These are phyloP conservation scores for Aquatica leii DNA, from an alignment of 2,888 invertebrate species.

Conservation along the genomic window DNA sequence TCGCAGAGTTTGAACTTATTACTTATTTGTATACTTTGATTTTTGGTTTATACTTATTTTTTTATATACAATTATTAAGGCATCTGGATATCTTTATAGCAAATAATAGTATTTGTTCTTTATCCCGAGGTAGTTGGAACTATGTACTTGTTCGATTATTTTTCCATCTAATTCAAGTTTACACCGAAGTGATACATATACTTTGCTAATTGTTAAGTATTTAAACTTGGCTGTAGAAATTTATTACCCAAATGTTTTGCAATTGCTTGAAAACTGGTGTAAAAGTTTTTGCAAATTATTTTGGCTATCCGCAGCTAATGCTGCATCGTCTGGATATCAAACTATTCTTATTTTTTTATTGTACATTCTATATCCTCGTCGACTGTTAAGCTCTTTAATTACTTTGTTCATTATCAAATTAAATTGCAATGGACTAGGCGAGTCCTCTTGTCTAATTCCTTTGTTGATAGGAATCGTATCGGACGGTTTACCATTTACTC, in stretches of 20 bases:
- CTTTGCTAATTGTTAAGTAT: too few relatives aligned
- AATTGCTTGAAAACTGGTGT: not conserved
- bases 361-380: too few relatives aligned
- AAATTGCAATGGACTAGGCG: constrained; percentile 1
- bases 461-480: constrained; percentile 1
- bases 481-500: constrained; percentile 8
- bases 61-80: too few relatives aligned
- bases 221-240: too few relatives aligned
- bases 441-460: constrained; percentile 8
- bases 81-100: too few relatives aligned
- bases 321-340: not conserved
- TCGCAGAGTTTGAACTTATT: not conserved
- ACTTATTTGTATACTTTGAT: too few relatives aligned
- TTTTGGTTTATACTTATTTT: too few relatives aligned
- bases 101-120: too few relatives aligned
- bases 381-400: too few relatives aligned
- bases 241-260: constrained; percentile 6
- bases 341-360: too few relatives aligned
- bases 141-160: constrained; percentile 7
- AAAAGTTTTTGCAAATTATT: constrained; percentile 1
- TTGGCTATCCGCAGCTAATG: not conserved
- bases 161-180: constrained; percentile 2
- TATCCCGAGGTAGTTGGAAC: not conserved
- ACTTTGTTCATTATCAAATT: constrained; percentile 8
- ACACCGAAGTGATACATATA: too few relatives aligned